Percentiles rank a stretch among this genome's conserved stretches.
phyloP scores from a whole-genome alignment of 2,797 vertebrate species.

The Epinephelus malabaricus region DNA sequence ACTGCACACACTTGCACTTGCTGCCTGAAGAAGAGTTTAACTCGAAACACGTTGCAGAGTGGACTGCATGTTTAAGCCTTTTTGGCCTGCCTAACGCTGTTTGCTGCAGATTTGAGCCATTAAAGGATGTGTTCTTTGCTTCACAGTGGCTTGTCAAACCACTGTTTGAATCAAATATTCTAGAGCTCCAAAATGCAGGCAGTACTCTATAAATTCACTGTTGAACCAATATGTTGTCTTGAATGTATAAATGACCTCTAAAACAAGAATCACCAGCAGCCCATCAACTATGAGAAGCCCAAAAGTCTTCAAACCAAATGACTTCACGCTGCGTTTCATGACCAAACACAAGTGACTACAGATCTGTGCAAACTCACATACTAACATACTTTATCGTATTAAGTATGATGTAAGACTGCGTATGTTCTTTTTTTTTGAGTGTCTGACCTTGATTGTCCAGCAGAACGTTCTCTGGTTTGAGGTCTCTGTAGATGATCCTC shows the following conservation, averaged over 20 bases:
- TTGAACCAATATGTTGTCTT: neutral
- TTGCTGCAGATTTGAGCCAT: no score
- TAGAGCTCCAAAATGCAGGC: neutral
- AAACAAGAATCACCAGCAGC: neutral
- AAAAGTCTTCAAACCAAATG: neutral
- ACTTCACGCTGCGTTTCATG: neutral
- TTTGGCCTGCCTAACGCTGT: no score
- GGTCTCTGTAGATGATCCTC: slow-evolving; percentile 93
- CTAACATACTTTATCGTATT: no score
- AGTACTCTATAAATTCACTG: neutral
- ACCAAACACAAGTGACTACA: neutral
- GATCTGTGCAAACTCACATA: no score
- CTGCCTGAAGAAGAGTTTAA: no score
- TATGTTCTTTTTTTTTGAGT: neutral
- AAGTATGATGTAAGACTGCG: no score
- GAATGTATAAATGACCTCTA: neutral
- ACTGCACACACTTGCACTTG: no score
- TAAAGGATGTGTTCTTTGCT: no score
- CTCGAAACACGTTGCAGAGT: no score
- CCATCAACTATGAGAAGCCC: neutral
- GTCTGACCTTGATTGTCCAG: slow-evolving; percentile 90
- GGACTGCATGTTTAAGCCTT: no score
- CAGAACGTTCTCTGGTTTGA: slow-evolving; percentile 95
- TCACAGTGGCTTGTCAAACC: neutral
- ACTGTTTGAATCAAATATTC: neutral